phyloP scores from a whole-genome alignment of 2,797 vertebrate genomes.

The Pelodytes ibericus region DNA sequence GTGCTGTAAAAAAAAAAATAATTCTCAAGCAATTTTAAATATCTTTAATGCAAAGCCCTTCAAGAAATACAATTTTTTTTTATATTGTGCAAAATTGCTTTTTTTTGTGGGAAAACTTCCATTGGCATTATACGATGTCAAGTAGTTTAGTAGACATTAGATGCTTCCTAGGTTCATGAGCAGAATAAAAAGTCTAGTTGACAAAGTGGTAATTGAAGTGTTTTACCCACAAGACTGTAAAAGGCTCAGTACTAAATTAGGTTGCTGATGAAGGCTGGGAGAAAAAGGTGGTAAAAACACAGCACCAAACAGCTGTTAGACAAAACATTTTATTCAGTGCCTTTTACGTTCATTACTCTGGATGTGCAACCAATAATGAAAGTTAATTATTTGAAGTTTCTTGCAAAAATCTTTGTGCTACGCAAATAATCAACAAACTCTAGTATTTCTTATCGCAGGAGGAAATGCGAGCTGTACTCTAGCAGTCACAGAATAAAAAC shows the following conservation, averaged over 20 bases:
- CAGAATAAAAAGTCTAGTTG: constrained; percentile 69
- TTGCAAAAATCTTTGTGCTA: constrained; percentile 71
- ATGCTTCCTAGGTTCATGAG: constrained; percentile 68
- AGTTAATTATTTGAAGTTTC: constrained; percentile 71
- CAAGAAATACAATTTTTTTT: no score
- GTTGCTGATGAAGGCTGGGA: constrained; percentile 71
- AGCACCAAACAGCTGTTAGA: constrained; percentile 74
- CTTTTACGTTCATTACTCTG: constrained; percentile 71
- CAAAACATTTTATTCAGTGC: constrained; percentile 73
- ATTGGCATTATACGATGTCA: background rate
- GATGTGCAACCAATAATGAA: constrained; percentile 67
- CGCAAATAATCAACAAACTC: constrained; percentile 72
- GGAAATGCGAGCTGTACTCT: constrained; percentile 50
- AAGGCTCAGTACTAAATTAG: constrained; percentile 71
- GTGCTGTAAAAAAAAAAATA: no score
- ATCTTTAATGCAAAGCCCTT: no score
- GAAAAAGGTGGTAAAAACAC: constrained; percentile 75
- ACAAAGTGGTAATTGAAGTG: constrained; percentile 74
- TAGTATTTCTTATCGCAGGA: constrained; percentile 64
- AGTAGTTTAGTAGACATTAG: constrained; percentile 58
- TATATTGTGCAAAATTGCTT: no score
- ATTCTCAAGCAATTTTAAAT: no score
- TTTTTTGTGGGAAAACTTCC: background rate
- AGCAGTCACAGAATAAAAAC: no score
- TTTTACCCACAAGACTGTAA: constrained; percentile 72